phyloP scores from a whole-genome alignment of 2,113 vertebrate species.

The Desmodus rotundus region DNA sequence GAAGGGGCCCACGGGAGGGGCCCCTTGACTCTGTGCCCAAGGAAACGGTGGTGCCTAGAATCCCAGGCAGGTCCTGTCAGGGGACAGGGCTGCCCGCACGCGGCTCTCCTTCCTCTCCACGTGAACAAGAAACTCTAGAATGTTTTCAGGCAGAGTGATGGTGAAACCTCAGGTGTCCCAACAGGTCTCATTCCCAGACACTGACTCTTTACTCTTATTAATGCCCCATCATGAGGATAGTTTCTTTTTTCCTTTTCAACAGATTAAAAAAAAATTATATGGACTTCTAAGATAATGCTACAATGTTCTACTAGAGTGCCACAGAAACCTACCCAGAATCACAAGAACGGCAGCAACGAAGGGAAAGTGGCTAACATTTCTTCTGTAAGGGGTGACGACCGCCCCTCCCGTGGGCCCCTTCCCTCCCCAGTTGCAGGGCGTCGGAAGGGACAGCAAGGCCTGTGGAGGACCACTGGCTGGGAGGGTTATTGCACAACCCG shows the following conservation, averaged over 20 bases:
- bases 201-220: slow-evolving; percentile 62
- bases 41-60: accelerated
- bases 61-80: background rate
- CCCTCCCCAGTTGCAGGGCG: background rate
- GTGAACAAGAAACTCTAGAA: slow-evolving; percentile 24
- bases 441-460: background rate
- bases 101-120: background rate
- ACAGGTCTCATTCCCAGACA: slow-evolving; percentile 24
- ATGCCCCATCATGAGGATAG: slow-evolving; percentile 64
- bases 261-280: background rate
- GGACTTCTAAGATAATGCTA: slow-evolving; percentile 39
- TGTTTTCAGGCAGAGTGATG: background rate
- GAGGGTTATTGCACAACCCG: slow-evolving; percentile 66
- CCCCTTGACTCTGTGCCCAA: background rate
- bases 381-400: background rate
- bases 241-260: slow-evolving; percentile 53
- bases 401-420: background rate
- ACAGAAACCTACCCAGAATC: background rate
- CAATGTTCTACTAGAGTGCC: slow-evolving; percentile 11
- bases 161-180: slow-evolving; percentile 10
- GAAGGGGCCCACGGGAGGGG: too few relatives aligned
- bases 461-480: slow-evolving; percentile 34
- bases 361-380: background rate
- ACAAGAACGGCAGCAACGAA: background rate
- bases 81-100: background rate